A percentile compares a stretch with the other conserved stretches of the same genome.
These are phyloP conservation scores for Xenops minutus DNA, from an alignment of 2,797 vertebrate species.

Conservation along the genomic window DNA sequence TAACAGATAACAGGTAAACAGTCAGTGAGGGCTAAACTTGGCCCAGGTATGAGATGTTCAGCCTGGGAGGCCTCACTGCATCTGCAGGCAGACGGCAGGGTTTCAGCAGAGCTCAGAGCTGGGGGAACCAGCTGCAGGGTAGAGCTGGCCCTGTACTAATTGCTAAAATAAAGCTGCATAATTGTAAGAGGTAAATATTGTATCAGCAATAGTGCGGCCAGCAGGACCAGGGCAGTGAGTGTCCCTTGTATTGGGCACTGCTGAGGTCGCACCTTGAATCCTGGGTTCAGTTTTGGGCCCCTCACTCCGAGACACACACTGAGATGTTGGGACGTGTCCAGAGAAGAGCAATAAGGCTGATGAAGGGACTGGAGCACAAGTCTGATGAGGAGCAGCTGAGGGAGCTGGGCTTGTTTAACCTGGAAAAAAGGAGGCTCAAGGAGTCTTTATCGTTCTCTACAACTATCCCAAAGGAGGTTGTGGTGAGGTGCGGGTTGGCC, in stretches of 20 bases:
- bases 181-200: background rate
- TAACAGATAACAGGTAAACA: background rate
- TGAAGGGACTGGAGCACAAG: background rate
- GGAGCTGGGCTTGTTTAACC: background rate
- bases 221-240: background rate
- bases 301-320: accelerated
- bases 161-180: background rate
- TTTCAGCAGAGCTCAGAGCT: background rate
- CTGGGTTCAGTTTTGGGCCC: background rate
- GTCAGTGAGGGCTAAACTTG: background rate
- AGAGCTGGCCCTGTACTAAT: background rate
- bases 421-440: background rate
- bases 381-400: background rate
- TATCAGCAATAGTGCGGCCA: background rate
- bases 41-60: background rate
- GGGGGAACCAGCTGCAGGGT: background rate
- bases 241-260: accelerated
- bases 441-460: background rate
- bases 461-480: background rate
- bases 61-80: accelerated
- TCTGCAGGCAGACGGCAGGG: background rate
- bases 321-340: background rate
- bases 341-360: background rate
- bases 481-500: background rate
- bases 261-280: background rate